Evolutionary conservation across 2,797 vertebrate genomes (phyloP).

Genomic region (Intellagama lesueurii): DNA sequence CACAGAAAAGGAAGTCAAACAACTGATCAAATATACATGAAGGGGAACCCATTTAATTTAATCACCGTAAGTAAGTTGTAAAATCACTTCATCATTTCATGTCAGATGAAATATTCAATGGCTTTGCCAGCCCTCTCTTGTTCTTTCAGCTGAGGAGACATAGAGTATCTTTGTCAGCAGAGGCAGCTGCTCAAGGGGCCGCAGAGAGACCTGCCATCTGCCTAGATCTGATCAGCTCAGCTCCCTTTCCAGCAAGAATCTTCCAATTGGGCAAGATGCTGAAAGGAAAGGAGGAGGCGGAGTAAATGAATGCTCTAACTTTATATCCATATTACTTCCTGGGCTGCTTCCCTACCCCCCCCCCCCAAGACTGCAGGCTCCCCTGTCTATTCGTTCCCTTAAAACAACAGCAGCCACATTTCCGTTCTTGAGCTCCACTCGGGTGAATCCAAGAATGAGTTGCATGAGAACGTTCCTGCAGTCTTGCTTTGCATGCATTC

Average conservation of each 20-base stretch:
- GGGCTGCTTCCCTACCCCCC: background rate
- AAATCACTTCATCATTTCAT: constrained; percentile 60
- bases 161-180: constrained; percentile 56
- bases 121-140: constrained; percentile 38
- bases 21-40: constrained; percentile 54
- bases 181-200: constrained; percentile 57
- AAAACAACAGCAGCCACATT: no score
- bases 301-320: constrained; percentile 38
- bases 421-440: background rate
- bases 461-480: background rate
- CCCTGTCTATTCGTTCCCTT: background rate
- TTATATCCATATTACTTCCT: constrained; percentile 36
- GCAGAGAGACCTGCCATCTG: constrained; percentile 66
- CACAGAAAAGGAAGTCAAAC: constrained; percentile 41
- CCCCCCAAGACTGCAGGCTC: background rate
- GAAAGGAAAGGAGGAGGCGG: background rate
- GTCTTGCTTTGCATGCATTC: no score
- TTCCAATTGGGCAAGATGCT: constrained; percentile 38
- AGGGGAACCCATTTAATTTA: constrained; percentile 63
- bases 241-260: constrained; percentile 33
- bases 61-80: constrained; percentile 56
- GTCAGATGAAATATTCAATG: constrained; percentile 72
- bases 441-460: background rate
- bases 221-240: constrained; percentile 60
- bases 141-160: constrained; percentile 59